Base-by-base conservation (phyloP, 2,888 invertebrate species). In the Spodoptera picta region DNA sequence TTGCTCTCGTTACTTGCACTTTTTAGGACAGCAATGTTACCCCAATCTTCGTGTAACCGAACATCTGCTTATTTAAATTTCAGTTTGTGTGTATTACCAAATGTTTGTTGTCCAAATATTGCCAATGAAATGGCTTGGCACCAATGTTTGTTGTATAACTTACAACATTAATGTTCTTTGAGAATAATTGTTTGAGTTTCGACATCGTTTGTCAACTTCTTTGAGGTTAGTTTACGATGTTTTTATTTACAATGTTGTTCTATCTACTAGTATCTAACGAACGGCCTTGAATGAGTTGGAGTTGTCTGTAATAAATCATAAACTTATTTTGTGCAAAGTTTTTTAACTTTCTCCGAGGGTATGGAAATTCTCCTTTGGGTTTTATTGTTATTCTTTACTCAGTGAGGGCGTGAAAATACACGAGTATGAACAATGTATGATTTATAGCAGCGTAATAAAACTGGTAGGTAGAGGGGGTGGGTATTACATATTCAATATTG, bases 1-100 rank as follows among this genome's bases (percentile, higher is more conserved):
- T 89, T 88, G 84, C 85, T 84, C 83, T 79, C 82, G 83, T 90
- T 90, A 90, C 90, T 89, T 89, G 90, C 88, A 89, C 88, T 89
- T 90, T 90, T 90, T 86, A 73, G 71, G 65, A 79, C 71, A 75
- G 74, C 54, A 50, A 65, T 59, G 66, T 65, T 74, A 64, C 65
- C 56, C 14, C 47, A 36, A 75, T 62, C 65, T 69, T 60, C 47
- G 52, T 67, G 51, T 48, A 55, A 50, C 27, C 47, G 44, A 68
- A 75, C 52, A 75, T 68, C 65, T 68, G 64, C 59, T 50, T 66
- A 69, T 61, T 70, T 60, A 65, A 63, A 65, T 52, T 62, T 47
- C 10, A 46, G 19, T 65, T 36, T 36, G 36, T 36, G 36, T 36
- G 36, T 36, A 36, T 7, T 7, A 36, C 36, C 36, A 36, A 36